Percentiles rank a stretch among this genome's conserved stretches.
These are phyloP conservation scores for Gryllus bimaculatus DNA, from an alignment of 1,140 invertebrate genomes.

Conservation along the genomic window DNA sequence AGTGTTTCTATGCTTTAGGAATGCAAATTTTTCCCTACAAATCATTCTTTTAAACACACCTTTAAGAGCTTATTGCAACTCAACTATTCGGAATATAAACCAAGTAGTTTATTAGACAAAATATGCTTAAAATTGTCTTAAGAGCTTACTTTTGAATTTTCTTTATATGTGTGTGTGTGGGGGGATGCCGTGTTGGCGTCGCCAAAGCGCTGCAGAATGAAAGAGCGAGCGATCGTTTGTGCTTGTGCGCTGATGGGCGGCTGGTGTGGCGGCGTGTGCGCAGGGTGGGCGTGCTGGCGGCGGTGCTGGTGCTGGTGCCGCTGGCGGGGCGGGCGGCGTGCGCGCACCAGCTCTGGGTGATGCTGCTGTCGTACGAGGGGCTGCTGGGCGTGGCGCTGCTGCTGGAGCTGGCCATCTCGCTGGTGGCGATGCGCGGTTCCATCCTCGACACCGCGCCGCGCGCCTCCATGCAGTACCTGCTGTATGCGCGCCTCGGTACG, in stretches of 20 bases:
- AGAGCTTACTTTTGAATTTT: no score
- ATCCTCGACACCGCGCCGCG: constrained; percentile 68
- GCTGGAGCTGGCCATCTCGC: constrained; percentile 62
- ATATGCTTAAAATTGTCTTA: no score
- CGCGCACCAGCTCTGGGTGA: constrained; percentile 51
- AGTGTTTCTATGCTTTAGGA: no score
- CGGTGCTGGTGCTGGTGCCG: constrained; percentile 48
- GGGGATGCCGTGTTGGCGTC: no score
- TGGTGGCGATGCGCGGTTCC: constrained; percentile 69
- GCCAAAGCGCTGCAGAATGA: not conserved
- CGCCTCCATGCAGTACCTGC: constrained; percentile 67
- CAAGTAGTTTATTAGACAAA: no score
- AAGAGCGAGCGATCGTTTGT: no score
- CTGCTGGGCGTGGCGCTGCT: constrained; percentile 56
- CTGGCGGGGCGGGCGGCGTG: constrained; percentile 51
- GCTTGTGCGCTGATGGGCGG: no score
- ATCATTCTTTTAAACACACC: no score
- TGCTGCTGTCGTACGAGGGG: constrained; percentile 60
- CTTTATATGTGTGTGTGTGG: no score
- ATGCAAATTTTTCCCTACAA: no score
- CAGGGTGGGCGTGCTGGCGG: constrained; percentile 46
- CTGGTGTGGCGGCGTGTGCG: constrained; percentile 20
- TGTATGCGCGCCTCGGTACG: constrained; percentile 71
- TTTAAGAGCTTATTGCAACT: no score
- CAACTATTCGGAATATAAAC: no score